Evolutionary conservation across 2,113 vertebrate species (phyloP).

Genomic region (Takifugu bimaculatus): DNA sequence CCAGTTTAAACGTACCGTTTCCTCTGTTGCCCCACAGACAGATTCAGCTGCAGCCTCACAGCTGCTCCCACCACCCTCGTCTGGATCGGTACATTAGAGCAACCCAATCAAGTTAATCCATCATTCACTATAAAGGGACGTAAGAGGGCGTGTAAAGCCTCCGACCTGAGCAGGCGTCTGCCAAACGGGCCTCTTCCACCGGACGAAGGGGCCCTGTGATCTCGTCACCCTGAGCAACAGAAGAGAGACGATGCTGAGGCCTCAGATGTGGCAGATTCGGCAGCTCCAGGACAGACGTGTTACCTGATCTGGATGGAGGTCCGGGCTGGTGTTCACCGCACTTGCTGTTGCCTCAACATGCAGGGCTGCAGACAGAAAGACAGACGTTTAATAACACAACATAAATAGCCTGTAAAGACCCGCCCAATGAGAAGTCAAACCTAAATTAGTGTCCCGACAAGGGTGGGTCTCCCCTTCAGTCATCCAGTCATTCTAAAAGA

Average conservation of each 20-base stretch:
- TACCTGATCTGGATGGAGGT: slow-evolving; percentile 16
- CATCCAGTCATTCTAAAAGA: slow-evolving; percentile 29
- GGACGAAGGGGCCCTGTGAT: background rate
- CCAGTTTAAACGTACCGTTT: slow-evolving; percentile 10
- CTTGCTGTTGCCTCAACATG: background rate
- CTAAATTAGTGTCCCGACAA: background rate
- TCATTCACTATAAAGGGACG: no score
- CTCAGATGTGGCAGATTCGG: background rate
- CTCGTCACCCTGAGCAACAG: slow-evolving; percentile 20
- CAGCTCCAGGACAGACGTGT: background rate
- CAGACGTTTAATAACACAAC: background rate
- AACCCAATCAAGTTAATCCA: no score
- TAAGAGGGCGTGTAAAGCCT: no score
- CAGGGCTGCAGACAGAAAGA: slow-evolving; percentile 16
- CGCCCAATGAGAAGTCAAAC: slow-evolving; percentile 18
- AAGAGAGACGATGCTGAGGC: background rate
- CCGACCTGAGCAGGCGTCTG: slow-evolving; percentile 24
- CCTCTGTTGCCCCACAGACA: slow-evolving; percentile 7
- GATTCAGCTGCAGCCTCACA: no score
- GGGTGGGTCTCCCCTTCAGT: background rate
- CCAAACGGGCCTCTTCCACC: slow-evolving; percentile 7
- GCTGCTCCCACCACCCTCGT: no score
- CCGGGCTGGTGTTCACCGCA: background rate
- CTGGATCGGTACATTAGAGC: no score
- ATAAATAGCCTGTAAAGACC: no score